phyloP scores from a whole-genome alignment of 92 coral and sea anemone genomes.

The Muricea muricata region DNA sequence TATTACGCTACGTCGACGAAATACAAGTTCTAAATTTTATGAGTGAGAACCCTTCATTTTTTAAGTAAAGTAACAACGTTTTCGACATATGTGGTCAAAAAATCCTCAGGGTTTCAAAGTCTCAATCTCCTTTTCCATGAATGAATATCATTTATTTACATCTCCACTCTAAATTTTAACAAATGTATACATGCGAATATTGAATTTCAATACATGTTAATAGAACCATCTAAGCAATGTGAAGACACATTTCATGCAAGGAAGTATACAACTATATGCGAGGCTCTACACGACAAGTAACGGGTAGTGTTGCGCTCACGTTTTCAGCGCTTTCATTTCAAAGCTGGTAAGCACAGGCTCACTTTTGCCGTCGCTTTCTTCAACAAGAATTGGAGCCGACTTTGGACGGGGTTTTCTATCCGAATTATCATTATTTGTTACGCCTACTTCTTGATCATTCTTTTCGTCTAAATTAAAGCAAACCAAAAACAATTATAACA shows the following conservation, averaged over 20 bases:
- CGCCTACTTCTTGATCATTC: neutral
- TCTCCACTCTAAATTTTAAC: neutral
- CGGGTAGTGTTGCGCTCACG: neutral
- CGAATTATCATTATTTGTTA: neutral
- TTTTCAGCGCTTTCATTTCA: conserved; percentile 12
- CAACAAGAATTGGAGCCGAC: conserved; percentile 10
- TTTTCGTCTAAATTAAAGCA: neutral
- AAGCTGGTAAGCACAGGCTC: conserved; percentile 34
- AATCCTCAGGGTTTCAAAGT: no score
- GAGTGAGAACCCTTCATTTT: no score
- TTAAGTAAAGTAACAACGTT: no score
- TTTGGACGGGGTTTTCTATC: neutral
- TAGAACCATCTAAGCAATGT: neutral
- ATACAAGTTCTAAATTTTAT: no score
- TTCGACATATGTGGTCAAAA: no score
- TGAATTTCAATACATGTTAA: neutral
- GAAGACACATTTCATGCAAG: neutral
- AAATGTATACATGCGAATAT: neutral
- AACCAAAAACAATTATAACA: neutral
- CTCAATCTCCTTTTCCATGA: no score
- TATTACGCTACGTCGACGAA: no score
- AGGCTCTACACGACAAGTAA: neutral
- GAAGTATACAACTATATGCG: neutral
- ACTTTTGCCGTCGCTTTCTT: neutral
- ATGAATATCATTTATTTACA: neutral